These are phyloP conservation scores for Rhabdornis inornatus DNA, from an alignment of 2,113 vertebrate genomes.

Conservation along the genomic window DNA sequence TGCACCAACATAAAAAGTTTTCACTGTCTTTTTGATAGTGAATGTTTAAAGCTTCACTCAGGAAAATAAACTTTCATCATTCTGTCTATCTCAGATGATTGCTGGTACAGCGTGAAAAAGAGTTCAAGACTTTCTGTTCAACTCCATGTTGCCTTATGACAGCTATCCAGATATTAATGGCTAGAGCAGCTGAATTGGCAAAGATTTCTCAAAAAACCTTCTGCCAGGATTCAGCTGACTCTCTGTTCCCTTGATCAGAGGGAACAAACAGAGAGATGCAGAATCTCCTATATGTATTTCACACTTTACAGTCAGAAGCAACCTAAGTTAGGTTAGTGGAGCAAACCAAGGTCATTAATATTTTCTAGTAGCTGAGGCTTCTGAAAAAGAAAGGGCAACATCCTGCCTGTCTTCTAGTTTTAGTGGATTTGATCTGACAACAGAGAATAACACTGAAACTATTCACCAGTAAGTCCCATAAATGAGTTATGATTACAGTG, in stretches of 20 bases:
- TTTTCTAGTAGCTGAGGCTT: not conserved
- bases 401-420: not conserved
- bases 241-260: not conserved
- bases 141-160: not conserved
- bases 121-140: not conserved
- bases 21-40: not conserved
- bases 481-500: not conserved
- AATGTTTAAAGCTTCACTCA: not conserved
- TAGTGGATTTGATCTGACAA: not conserved
- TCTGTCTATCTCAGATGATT: not conserved
- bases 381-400: not conserved
- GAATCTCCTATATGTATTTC: not conserved
- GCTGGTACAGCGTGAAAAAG: not conserved
- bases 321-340: not conserved
- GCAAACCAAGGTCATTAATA: not conserved
- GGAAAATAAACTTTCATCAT: not conserved
- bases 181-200: not conserved
- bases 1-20: not conserved
- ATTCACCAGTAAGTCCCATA: not conserved
- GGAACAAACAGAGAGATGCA: not conserved
- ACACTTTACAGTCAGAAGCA: not conserved
- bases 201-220: not conserved
- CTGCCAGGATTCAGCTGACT: not conserved
- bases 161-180: not conserved
- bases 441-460: not conserved